These are phyloP conservation scores for Phaethornis superciliosus DNA, from an alignment of 2,113 vertebrate species.

Conservation along the genomic window DNA sequence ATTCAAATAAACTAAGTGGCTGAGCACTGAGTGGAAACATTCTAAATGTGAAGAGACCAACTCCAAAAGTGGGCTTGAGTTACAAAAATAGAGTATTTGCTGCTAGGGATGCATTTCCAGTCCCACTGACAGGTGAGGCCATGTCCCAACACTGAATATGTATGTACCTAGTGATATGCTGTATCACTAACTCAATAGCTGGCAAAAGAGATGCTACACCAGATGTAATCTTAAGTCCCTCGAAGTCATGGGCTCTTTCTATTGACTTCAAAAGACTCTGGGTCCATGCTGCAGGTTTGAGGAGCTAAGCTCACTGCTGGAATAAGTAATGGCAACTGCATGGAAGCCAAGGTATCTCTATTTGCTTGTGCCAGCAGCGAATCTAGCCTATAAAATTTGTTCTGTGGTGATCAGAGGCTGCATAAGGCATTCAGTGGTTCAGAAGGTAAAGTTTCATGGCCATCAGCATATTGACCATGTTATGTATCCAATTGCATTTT, in stretches of 20 bases:
- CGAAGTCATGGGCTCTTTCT: background rate
- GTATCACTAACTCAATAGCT: background rate
- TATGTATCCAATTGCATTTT: background rate
- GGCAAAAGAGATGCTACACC: background rate
- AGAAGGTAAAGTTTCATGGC: constrained; percentile 29
- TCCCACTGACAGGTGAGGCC: background rate
- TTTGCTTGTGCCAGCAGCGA: background rate
- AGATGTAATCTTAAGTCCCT: background rate
- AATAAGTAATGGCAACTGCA: background rate
- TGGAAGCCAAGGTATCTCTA: background rate
- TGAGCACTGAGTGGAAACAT: background rate
- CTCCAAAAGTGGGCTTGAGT: background rate
- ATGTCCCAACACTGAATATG: background rate
- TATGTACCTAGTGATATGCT: background rate
- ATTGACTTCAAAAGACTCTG: background rate
- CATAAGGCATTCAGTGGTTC: constrained; percentile 5
- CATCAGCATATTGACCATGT: background rate
- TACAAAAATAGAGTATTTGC: constrained; percentile 35
- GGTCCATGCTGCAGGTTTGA: background rate
- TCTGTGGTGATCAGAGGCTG: background rate
- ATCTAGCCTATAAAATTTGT: background rate
- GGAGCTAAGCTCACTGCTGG: background rate
- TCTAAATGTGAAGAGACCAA: constrained; percentile 21
- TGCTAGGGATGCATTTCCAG: background rate
- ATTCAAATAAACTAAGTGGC: background rate